Percentiles rank a stretch among this genome's conserved stretches.
Conservation (phyloP, 2,113 vertebrate genomes). For the Elanoides forficatus region DNA sequence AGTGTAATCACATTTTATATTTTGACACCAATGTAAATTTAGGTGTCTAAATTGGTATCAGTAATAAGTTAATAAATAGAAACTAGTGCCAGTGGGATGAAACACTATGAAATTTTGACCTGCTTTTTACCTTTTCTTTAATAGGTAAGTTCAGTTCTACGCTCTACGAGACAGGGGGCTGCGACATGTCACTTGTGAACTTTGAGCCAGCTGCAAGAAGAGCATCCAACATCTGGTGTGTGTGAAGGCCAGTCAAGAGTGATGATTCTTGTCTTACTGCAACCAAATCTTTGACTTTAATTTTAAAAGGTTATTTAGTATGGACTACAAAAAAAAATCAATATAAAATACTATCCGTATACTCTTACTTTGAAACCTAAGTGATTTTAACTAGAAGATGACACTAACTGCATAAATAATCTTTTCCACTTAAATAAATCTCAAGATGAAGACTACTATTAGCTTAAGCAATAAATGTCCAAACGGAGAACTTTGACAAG, state of each 20-base stretch:
- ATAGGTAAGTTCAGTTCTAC: conserved; percentile 94
- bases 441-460: not conserved
- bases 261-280: conserved; percentile 35
- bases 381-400: not conserved
- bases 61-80: not conserved
- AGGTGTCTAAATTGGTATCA: not conserved
- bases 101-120: not conserved
- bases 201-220: conserved; percentile 96
- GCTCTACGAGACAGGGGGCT: conserved; percentile 92
- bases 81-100: not conserved
- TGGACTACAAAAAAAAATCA: not conserved
- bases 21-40: not conserved
- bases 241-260: conserved; percentile 60
- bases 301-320: not conserved
- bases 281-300: not conserved
- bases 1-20: not conserved
- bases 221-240: conserved; percentile 97
- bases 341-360: not conserved
- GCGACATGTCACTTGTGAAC: conserved; percentile 96
- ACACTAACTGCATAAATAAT: not conserved
- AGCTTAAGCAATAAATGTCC: not conserved
- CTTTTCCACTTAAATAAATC: not conserved
- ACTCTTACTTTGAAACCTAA: not conserved
- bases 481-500: not conserved
- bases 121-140: conserved; percentile 59